These are phyloP conservation scores for Atherinosoma microstoma DNA, from an alignment of 2,797 vertebrate species.

Conservation along the genomic window DNA sequence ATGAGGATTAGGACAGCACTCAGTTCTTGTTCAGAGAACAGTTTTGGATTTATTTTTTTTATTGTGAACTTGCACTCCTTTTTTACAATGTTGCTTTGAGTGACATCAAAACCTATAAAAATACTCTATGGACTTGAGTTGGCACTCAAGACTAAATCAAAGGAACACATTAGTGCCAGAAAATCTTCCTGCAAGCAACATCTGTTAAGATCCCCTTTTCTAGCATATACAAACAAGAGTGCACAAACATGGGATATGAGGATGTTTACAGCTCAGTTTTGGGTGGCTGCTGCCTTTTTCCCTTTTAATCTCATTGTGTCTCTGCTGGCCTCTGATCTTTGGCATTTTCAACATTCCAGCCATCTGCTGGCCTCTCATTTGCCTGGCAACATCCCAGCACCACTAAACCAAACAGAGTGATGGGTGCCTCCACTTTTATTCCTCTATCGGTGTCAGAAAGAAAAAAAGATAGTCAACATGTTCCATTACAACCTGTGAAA, in stretches of 20 bases:
- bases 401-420: constrained; percentile 50
- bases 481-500: constrained; percentile 22
- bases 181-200: constrained; percentile 22
- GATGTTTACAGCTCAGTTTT: constrained; percentile 65
- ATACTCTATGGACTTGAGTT: too few species aligned
- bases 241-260: constrained; percentile 28
- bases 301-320: constrained; percentile 69
- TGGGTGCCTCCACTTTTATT: constrained; percentile 38
- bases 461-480: constrained; percentile 13
- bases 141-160: constrained; percentile 7
- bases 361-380: constrained; percentile 76
- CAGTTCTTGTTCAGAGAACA: too few species aligned
- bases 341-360: constrained; percentile 76
- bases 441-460: constrained; percentile 6
- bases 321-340: constrained; percentile 73
- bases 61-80: too few species aligned
- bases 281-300: constrained; percentile 53
- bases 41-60: too few species aligned
- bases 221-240: constrained; percentile 21
- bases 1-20: too few species aligned
- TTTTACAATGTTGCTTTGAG: too few species aligned
- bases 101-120: too few species aligned
- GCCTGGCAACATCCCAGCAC: constrained; percentile 56
- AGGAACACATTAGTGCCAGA: constrained; percentile 16
- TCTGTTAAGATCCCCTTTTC: constrained; percentile 32